phyloP scores from a whole-genome alignment of 1,140 invertebrate species.

The Rhagoletis zephyria region DNA sequence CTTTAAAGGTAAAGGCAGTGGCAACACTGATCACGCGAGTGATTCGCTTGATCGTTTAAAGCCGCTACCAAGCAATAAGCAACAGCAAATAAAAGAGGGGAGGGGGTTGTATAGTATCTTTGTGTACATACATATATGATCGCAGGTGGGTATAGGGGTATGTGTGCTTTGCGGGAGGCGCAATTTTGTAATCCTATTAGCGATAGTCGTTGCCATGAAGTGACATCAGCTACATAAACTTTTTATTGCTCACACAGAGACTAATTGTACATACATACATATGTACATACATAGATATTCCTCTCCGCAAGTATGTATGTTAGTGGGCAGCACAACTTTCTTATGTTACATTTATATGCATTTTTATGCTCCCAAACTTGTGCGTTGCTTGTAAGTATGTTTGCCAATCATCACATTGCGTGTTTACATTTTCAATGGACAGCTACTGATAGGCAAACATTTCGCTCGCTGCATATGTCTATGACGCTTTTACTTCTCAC shows the following conservation, averaged over 20 bases:
- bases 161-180: conserved; percentile 1
- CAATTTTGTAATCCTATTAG: conserved; percentile 26
- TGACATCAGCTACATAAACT: neutral
- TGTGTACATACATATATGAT: neutral
- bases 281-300: neutral
- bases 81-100: neutral
- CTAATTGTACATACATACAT: neutral
- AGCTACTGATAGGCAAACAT: neutral
- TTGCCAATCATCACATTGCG: conserved; percentile 30
- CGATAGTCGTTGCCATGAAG: neutral
- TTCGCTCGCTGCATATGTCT: neutral
- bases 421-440: conserved; percentile 15
- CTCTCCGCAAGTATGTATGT: neutral
- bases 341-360: neutral
- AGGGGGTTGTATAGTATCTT: too few species aligned
- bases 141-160: neutral
- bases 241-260: neutral
- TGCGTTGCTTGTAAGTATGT: neutral
- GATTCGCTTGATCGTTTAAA: neutral
- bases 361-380: neutral
- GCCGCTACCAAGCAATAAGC: neutral
- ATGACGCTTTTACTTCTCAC: neutral
- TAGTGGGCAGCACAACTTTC: neutral
- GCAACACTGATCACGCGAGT: neutral
- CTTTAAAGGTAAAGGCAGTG: too few species aligned